Percentiles rank a stretch among this genome's conserved stretches.
phyloP scores from a whole-genome alignment of 2,888 invertebrate genomes.

The Ormyrus pomaceus region DNA sequence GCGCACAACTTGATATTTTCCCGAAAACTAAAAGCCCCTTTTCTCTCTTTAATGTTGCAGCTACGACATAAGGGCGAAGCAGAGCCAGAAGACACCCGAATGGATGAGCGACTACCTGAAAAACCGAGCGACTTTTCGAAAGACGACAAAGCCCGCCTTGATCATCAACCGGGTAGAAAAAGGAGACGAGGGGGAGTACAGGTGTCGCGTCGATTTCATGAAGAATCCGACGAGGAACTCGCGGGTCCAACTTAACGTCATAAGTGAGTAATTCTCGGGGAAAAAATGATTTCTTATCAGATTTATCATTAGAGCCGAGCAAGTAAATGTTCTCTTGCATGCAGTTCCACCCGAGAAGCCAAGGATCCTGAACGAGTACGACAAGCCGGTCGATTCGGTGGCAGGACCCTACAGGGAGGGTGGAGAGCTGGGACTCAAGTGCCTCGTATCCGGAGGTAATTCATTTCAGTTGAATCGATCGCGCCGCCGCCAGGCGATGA shows the following conservation, averaged over 20 bases:
- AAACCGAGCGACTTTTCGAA: slow-evolving; percentile 83
- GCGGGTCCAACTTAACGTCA: slow-evolving; percentile 84
- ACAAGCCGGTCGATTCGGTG: slow-evolving; percentile 79
- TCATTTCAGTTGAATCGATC: slow-evolving; percentile 51
- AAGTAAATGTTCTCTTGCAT: slow-evolving; percentile 66
- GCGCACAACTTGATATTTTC: not conserved
- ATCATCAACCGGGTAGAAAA: slow-evolving; percentile 81
- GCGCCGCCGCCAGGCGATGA: slow-evolving; percentile 58
- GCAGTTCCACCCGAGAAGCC: slow-evolving; percentile 86
- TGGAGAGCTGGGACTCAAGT: slow-evolving; percentile 83
- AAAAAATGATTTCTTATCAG: too few relatives aligned
- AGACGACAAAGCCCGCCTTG: slow-evolving; percentile 82
- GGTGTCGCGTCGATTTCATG: slow-evolving; percentile 88
- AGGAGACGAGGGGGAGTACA: slow-evolving; percentile 86
- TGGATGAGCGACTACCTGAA: slow-evolving; percentile 84
- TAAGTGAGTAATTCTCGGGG: slow-evolving; percentile 79
- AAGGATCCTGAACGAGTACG: slow-evolving; percentile 83
- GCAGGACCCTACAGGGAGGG: slow-evolving; percentile 87
- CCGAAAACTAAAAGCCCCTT: not conserved
- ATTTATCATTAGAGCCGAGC: too few relatives aligned
- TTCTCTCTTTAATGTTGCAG: slow-evolving; percentile 76
- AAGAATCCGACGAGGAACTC: slow-evolving; percentile 87
- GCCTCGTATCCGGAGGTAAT: slow-evolving; percentile 88
- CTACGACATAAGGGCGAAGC: slow-evolving; percentile 82
- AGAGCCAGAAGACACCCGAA: slow-evolving; percentile 80